Evolutionary conservation across 2,797 vertebrate species (phyloP), one percentile per base, ranked within the genome.

Genomic region (Cossypha niveicapilla): DNA sequence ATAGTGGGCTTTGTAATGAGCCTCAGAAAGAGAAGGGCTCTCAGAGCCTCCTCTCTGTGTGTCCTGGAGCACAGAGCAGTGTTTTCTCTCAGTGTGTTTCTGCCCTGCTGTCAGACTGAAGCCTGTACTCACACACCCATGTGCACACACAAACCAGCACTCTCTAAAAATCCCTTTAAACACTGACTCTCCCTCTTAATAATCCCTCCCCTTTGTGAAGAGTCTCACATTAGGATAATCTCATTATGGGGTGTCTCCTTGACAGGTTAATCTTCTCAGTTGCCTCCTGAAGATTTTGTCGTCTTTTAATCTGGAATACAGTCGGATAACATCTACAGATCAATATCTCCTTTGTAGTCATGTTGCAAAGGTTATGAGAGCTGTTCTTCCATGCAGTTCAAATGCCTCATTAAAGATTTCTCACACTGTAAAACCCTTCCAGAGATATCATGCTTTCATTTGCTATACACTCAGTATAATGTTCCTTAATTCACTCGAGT

Each of bases 371-470:
- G 85, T 90, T 93, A 62, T 66, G 89, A 95, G 50, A 95, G 67
- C 65, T 34, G 10, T 85, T 97, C 70, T 84, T 45, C 66, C 15
- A 32, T 71, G 81, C 83, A 93, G 75, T 71, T 96, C 92, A 96
- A 96, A 96, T 63, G 91, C 68, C 88, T 96, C 84, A 87, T 95
- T 97, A 96, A 97, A 96, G 93, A 94, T 91, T 95, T 71, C 95
- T 81, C 77, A 88, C 91, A 76, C 77, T 94, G 56, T 88, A 96
- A 96, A 96, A 79, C 27, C 84, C 75, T 91, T 95, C 79, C 87
- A 97, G 96, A 96, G 88, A 93, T 75, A 93, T 74, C 71, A 60
- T 51, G 67, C 72, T 67, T 95, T 68, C 81, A 82, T 95, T 93
- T 92, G 54, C 86, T 92, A n/a, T 78, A 92, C 62, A 63, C 88